Evolutionary conservation across 2,888 invertebrate species (phyloP), one percentile per base, ranked within the genome.

Genomic region (Troides aeacus): DNA sequence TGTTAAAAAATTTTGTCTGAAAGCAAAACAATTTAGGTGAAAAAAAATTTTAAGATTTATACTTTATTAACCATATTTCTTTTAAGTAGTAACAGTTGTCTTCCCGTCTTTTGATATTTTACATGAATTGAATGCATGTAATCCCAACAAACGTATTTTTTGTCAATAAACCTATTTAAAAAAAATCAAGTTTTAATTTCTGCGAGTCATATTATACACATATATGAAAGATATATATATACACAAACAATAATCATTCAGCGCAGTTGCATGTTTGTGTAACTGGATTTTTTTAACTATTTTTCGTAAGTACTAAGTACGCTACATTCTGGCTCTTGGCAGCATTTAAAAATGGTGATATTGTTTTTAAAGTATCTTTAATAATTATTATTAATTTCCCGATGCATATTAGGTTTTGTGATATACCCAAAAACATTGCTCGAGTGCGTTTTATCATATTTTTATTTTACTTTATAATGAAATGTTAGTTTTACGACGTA

Each of bases 401-500:
- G 46, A 46, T 46, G 15, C 15, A 46, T 46, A 39, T 39, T 39
- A 39, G 10, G 39, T 39, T 39, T 6, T 39, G 39, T 39, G 39
- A 39, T 10, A 30, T 30, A 39, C 7, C 39, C 39, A 39, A 39
- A 39, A 39, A 39, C 10, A 39, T 39, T 39, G 39, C 39, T 39
- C 8, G 46, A 46, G 46, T 46, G 46, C 46, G 46, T 46, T 46
- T 15, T 60, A 15, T 50, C 30, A 17, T 18, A 39, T 66, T 64
- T 53, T 15, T 60, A 50, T 50, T 59, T 58, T 39, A 30, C 36
- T 24, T 46, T 36, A 59, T 46, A 46, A 46, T 46, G 15, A 12
- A 46, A 46, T 46, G 15, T 78, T 85, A 86, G 82, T 74, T 81
- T 79, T 81, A 82, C 78, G 78, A 79, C 79, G 81, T 84, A 84